Evolutionary conservation across 2,113 vertebrate species (phyloP), one percentile per base, ranked within the genome.

Genomic region (Mionectes macconnelli): DNA sequence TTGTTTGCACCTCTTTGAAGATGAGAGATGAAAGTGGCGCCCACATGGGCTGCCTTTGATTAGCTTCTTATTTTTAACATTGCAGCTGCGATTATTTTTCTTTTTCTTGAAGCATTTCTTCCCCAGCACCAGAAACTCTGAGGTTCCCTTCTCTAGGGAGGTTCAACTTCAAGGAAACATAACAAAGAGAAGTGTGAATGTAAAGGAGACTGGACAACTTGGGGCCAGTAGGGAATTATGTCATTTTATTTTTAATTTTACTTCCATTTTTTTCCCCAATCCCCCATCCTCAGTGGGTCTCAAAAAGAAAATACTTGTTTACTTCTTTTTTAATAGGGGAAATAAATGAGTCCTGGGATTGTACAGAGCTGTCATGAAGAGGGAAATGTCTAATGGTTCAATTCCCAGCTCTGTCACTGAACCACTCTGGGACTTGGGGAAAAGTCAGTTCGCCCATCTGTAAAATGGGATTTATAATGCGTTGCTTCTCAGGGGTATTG

Each of bases 1-100:
- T 99, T 99, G 98, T 99, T 99, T 99, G 98, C 98, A 97, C 98
- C 98, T 98, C 99, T 99, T 98, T 99, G 98, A 99, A 98, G 98
- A 97, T 85, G 69, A 87, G 96, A 98, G 98, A 99, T 99, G 98
- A 99, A 99, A 99, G 98, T 97, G 80, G 98, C 97, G 98, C 97
- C 97, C 98, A 97, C 97, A 97, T 97, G 98, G 98, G 98, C 98
- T 98, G 98, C 96, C 98, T 98, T 98, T 98, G 99, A 99, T 99
- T 99, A 99, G 98, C 97, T 98, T 98, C 98, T 98, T 98, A 98
- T 98, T 98, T 98, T 98, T 98, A 98, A 98, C 98, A 98, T 98
- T 98, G 75, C 98, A 98, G 98, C 98, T 98, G 98, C 84, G 69
- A 96, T 97, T 91, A 97, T 97, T 97, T 97, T 96, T 96, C 96